These are phyloP conservation scores for Drosophila arawakana DNA, from an alignment of 1,140 invertebrate genomes.

Conservation along the genomic window DNA sequence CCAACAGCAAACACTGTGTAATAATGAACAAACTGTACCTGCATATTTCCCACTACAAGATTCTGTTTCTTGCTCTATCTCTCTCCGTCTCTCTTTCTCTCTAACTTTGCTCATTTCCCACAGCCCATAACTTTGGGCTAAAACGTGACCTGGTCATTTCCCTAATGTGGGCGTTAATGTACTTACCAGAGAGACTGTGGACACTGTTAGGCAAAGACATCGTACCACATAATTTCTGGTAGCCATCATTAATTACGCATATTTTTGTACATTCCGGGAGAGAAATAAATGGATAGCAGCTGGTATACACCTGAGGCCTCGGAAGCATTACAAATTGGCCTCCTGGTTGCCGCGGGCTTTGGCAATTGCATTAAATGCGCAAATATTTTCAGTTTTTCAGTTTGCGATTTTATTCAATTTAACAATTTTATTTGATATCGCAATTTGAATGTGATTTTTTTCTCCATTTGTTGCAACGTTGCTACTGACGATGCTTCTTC, in stretches of 20 bases:
- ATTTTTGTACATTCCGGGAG: slow-evolving; percentile 14
- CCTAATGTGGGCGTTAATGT: slow-evolving; percentile 72
- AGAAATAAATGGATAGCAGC: slow-evolving; percentile 19
- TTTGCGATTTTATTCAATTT: slow-evolving; percentile 80
- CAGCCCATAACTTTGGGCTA: slow-evolving; percentile 15
- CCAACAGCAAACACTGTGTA: background rate
- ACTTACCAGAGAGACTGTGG: slow-evolving; percentile 58
- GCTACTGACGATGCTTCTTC: slow-evolving; percentile 1
- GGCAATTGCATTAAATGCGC: slow-evolving; percentile 76
- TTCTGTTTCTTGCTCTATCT: no score
- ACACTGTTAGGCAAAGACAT: slow-evolving; percentile 36
- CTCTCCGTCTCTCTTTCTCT: no score
- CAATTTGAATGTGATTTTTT: slow-evolving; percentile 42
- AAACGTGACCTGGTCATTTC: slow-evolving; percentile 46
- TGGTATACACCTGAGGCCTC: slow-evolving; percentile 21
- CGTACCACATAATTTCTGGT: slow-evolving; percentile 42
- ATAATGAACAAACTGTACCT: slow-evolving; percentile 14
- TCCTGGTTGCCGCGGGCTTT: slow-evolving; percentile 31
- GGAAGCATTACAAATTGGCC: slow-evolving; percentile 58
- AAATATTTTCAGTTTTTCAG: slow-evolving; percentile 73
- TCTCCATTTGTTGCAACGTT: slow-evolving; percentile 35
- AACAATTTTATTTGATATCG: slow-evolving; percentile 81
- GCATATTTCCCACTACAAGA: background rate
- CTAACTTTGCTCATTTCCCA: background rate
- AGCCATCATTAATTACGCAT: slow-evolving; percentile 68